Conservation (phyloP, 2,888 invertebrate species). For the Aleiodes alternator region DNA sequence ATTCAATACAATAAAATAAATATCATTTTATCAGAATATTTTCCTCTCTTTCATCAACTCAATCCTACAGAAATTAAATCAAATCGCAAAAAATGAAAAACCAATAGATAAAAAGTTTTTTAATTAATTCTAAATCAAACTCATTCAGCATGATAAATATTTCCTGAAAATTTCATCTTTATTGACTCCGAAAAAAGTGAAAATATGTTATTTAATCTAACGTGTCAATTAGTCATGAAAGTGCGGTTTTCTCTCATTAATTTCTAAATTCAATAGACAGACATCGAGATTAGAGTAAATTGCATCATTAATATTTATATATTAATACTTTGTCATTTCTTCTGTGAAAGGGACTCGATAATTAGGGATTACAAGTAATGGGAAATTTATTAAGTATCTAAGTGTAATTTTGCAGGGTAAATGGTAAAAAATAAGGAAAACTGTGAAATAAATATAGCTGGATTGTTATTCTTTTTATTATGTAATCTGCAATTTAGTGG, state of each 20-base stretch:
- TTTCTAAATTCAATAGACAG: conserved; percentile 18
- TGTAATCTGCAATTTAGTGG: conserved; percentile 10
- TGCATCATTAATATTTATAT: neutral
- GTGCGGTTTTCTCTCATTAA: neutral
- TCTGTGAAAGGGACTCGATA: neutral
- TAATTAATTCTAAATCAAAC: too few relatives aligned
- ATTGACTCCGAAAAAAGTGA: neutral
- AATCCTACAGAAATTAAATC: too few relatives aligned
- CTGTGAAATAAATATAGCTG: neutral
- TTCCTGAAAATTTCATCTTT: too few relatives aligned
- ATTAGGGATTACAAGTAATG: neutral
- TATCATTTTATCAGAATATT: too few relatives aligned
- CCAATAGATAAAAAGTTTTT: too few relatives aligned
- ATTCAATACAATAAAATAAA: too few relatives aligned
- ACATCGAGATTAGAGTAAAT: conserved; percentile 22
- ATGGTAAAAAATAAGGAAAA: neutral
- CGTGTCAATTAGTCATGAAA: neutral
- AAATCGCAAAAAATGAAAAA: too few relatives aligned
- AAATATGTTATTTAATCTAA: neutral
- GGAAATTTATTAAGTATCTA: neutral
- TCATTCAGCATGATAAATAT: too few relatives aligned
- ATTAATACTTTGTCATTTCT: neutral
- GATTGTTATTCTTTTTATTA: conserved; percentile 17
- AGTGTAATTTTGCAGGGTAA: conserved; percentile 8
- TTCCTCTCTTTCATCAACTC: too few relatives aligned